Evolutionary conservation across 2,797 vertebrate species (phyloP).

Genomic region (Calcarius lapponicus): DNA sequence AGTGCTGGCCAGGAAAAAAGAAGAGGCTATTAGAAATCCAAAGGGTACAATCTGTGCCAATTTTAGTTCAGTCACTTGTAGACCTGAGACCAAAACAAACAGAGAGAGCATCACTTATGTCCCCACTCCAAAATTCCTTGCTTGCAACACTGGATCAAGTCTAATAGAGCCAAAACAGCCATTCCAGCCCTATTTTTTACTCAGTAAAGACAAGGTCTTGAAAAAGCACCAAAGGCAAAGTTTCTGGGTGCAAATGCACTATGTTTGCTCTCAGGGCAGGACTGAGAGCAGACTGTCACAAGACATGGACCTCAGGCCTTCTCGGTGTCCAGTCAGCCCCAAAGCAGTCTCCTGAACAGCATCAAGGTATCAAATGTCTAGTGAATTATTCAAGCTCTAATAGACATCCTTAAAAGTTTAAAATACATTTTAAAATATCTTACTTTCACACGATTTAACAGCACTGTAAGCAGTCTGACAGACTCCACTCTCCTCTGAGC

Average conservation of each 20-base stretch:
- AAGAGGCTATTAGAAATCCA: neutral
- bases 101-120: neutral
- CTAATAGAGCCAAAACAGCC: neutral
- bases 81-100: neutral
- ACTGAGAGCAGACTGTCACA: neutral
- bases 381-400: neutral
- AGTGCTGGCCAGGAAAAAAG: neutral
- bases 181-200: neutral
- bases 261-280: neutral
- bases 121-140: neutral
- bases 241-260: neutral
- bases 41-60: neutral
- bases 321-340: neutral
- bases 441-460: conserved; percentile 80
- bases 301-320: neutral
- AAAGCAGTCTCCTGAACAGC: neutral
- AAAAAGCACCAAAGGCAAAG: neutral
- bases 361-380: neutral
- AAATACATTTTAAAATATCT: conserved; percentile 64
- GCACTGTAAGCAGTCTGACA: conserved; percentile 74
- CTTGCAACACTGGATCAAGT: neutral
- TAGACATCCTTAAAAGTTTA: conserved; percentile 7
- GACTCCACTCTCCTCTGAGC: conserved; percentile 78
- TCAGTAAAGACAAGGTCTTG: neutral
- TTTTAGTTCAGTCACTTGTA: neutral